phyloP scores from a whole-genome alignment of 2,113 vertebrate genomes.

The Silurus asotus region DNA sequence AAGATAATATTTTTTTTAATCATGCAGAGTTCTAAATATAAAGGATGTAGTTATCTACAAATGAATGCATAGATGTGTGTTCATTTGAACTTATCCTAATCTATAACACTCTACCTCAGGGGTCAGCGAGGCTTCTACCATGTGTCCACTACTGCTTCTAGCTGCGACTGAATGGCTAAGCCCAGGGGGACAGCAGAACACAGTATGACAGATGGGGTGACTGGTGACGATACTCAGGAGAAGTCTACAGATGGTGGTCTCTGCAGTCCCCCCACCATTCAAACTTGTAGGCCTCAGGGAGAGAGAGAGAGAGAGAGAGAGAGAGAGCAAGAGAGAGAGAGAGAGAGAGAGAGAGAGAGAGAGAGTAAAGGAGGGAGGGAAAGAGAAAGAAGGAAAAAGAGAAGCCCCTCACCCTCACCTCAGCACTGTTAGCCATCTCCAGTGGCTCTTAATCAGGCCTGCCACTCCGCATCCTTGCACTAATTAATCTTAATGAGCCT shows the following conservation, averaged over 20 bases:
- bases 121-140: constrained; percentile 35
- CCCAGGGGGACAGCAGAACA: constrained; percentile 52
- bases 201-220: constrained; percentile 60
- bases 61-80: constrained; percentile 25
- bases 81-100: constrained; percentile 8
- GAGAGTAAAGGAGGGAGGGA: constrained; percentile 21
- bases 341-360: constrained; percentile 38
- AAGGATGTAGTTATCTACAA: neutral
- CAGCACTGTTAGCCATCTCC: constrained; percentile 46
- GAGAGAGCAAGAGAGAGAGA: constrained; percentile 7
- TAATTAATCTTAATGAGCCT: constrained; percentile 78
- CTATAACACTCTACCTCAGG: constrained; percentile 31
- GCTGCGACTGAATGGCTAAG: constrained; percentile 49
- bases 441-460: constrained; percentile 53
- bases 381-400: neutral
- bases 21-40: neutral
- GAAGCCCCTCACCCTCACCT: constrained; percentile 38
- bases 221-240: constrained; percentile 54
- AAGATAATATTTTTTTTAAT: neutral
- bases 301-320: constrained; percentile 43
- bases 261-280: constrained; percentile 50
- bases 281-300: constrained; percentile 41
- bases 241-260: constrained; percentile 59
- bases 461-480: constrained; percentile 58
- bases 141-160: constrained; percentile 44